Base-by-base conservation (phyloP, 2,797 vertebrate genomes). In the Myioborus melanocephalus region DNA sequence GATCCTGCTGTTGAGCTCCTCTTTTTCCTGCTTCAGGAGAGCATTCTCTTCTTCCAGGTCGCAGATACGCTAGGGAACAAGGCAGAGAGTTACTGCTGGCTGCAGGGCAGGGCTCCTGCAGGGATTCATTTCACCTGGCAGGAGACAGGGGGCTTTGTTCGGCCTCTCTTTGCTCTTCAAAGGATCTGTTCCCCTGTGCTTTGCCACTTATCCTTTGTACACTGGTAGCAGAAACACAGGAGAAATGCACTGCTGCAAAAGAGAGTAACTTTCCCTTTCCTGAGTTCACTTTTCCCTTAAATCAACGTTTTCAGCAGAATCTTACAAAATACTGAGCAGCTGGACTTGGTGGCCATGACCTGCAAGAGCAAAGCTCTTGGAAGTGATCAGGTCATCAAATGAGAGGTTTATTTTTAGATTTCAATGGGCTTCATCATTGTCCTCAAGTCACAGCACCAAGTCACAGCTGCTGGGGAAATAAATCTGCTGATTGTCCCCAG, bases 1-100 rank as follows among this genome's bases (percentile, higher is more conserved):
- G 69, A 99, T 98, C 78, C 82, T 98, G 64, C 92, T 98, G 97
- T 99, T 99, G 65, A 99, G 97, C 50, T 98, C 98, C 52, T 99
- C 99, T 94, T 99, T 99, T 84, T 99, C 98, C 32, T 96, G 97
- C 97, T 99, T 99, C 96, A 99, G 95, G 75, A 98, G 93, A 4
- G 96, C 44, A 4, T 99, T 99, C 87, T 99, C 99, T 26, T 83
- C 97, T 97, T 99, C 98, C 97, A 99, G 97, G 94, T 99, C 98
- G 3, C 98, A 94, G 75, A 99, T 98, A 34, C 98, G 97, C 99
- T 99, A 85, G 2, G 26, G 52, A 89, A 77, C 28, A 88, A 83
- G 57, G 61, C 22, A 83, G 78, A 83, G 60, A 24, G 60, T 96
- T 44, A 96, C 14, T 34, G 52, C 88, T 97, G 16, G 80, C 44